Evolutionary conservation across 2,113 vertebrate species (phyloP), one percentile per base, ranked within the genome.

Genomic region (Martes martes): DNA sequence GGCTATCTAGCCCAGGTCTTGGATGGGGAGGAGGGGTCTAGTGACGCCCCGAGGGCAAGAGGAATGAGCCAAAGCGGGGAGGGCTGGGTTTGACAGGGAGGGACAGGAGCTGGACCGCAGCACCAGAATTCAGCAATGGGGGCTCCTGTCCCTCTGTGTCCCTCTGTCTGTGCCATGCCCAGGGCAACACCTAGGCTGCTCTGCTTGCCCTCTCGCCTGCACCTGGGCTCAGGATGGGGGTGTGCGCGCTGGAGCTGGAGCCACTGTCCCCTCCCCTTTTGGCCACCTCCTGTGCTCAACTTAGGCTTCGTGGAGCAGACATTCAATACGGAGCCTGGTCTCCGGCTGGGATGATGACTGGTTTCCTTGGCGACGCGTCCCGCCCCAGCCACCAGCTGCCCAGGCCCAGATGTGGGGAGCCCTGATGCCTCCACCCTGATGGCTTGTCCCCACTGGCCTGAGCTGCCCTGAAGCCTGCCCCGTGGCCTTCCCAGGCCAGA

Each of bases 291-390:
- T 45, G 45, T 5, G 39, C 74, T 86, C 26, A 19, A 65, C 78
- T 67, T 26, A 3, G 10, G 83, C 93, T 74, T 55, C 87, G 0
- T 1, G 0, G 55, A 71, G 76, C 55, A 73, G n/a, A 90, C 89
- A 65, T 94, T 97, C 94, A 89, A 74, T 94, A 57, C 59, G 0
- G 31, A 89, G 84, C 83, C 81, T 2, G 59, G 84, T 57, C 91
- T 36, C 93, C 1, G 8, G 83, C 97, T 88, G 96, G 24, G 87
- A 93, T 82, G 95, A 83, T 84, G 80, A 63, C 67, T 0, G 2
- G 97, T 98, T 96, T 97, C 97, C 97, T 67, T 93, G 95, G 89
- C 0, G 26, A 97, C 69, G 3, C 4, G 11, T 88, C 71, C 45
- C n/a, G 42, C 45, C 91, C 67, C 4, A 1, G 55, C 84, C 69